Percentiles rank a stretch among this genome's conserved stretches.
These are phyloP conservation scores for Doris montereyensis DNA, from an alignment of 2,888 invertebrate species.

Conservation along the genomic window DNA sequence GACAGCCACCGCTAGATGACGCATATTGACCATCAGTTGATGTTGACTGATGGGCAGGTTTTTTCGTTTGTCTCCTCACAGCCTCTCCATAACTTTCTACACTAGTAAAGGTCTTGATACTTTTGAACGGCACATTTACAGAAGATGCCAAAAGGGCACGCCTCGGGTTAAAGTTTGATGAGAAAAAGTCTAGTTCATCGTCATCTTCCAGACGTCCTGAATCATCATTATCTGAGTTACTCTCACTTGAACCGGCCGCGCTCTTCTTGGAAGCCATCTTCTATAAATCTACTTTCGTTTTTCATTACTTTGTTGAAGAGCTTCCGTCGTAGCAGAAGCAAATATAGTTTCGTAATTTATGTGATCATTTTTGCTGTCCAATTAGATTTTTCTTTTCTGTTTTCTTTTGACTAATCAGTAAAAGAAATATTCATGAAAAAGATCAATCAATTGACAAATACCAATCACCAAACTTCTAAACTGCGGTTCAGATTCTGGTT, in stretches of 20 bases:
- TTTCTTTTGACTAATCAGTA: too few species aligned
- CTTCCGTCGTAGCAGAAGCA: slow-evolving; percentile 20
- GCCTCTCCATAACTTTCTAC: slow-evolving; percentile 57
- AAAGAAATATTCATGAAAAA: too few species aligned
- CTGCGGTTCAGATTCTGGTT: too few species aligned
- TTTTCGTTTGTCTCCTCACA: background rate
- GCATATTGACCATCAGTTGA: too few species aligned
- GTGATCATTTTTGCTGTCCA: too few species aligned
- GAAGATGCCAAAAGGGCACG: slow-evolving; percentile 51
- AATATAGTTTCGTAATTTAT: too few species aligned
- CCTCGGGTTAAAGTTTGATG: slow-evolving; percentile 56
- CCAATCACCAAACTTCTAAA: too few species aligned
- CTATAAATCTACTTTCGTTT: background rate
- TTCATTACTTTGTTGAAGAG: background rate
- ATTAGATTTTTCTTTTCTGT: too few species aligned
- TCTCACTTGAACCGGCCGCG: background rate
- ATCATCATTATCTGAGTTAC: background rate
- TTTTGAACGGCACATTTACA: slow-evolving; percentile 49
- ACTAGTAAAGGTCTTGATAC: slow-evolving; percentile 54
- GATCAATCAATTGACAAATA: too few species aligned
- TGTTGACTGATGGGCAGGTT: too few species aligned
- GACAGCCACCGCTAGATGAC: too few species aligned
- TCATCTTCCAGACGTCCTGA: background rate
- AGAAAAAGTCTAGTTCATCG: slow-evolving; percentile 51
- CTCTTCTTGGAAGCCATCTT: background rate